Conservation (phyloP, 2,888 invertebrate species). For the Megalurothrips usitatus region DNA sequence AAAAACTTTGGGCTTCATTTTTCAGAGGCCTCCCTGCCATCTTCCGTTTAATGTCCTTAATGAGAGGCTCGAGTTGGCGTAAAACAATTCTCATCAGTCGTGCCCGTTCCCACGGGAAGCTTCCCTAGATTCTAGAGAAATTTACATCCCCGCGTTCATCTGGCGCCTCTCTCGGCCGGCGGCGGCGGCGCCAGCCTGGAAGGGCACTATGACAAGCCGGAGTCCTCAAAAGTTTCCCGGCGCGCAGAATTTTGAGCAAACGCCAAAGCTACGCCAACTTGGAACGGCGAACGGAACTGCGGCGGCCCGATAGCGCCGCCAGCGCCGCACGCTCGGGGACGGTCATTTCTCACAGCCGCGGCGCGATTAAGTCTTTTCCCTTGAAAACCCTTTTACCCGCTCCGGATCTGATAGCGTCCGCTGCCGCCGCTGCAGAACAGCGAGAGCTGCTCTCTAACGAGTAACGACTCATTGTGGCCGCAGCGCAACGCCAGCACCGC, state of each 20-base stretch:
- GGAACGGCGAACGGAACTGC: no score
- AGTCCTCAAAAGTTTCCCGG: no score
- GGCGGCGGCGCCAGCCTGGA: no score
- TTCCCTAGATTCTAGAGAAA: slow-evolving; percentile 15
- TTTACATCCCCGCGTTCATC: not conserved
- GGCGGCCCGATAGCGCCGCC: no score
- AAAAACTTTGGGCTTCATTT: no score
- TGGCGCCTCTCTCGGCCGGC: not conserved
- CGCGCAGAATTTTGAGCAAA: no score
- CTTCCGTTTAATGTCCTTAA: not conserved
- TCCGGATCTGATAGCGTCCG: not conserved
- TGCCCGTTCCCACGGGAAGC: slow-evolving; percentile 10
- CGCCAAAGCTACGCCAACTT: no score
- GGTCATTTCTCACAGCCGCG: no score
- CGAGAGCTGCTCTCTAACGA: not conserved
- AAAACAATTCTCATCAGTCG: slow-evolving; percentile 23
- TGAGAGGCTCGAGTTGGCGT: not conserved
- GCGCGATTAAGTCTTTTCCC: not conserved
- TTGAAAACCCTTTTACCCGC: not conserved
- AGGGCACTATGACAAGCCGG: no score
- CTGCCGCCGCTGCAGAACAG: no score
- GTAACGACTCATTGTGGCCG: slow-evolving; percentile 6
- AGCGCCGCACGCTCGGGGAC: no score
- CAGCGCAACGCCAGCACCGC: no score
- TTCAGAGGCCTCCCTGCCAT: not conserved